Evolutionary conservation across 1,140 invertebrate genomes (phyloP), one percentile per base, ranked within the genome.

Genomic region (Zaprionus kolodkinae): DNA sequence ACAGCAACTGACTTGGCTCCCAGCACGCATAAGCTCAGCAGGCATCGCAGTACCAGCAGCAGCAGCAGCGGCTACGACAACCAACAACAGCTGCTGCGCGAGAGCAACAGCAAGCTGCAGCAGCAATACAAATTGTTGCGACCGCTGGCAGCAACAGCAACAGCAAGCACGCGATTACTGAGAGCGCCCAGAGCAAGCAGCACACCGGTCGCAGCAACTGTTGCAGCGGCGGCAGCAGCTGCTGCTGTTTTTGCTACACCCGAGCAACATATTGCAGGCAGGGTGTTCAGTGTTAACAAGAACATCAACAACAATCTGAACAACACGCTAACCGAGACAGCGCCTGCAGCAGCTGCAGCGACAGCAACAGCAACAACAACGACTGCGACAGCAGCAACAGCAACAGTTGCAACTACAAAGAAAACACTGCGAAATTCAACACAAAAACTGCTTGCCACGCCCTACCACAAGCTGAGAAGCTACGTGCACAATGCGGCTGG

Each of bases 401-500:
- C 45, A 43, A 61, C 87, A 38, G 61, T 76, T n/a, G 48, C 76
- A 59, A 76, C 83, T 6, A 76, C 80, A 2, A 89, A 72, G 43
- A 86, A 79, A 61, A 69, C 77, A 0, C 65, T 89, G 4, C 65
- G 91, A 30, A 91, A 84, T 52, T 89, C 80, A n/a, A 92, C 87
- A 25, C 76, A 80, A 12, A 86, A 75, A 38, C 63, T 92, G 30
- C 59, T 89, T 52, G 91, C 91, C 59, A 92, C 91, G 27, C 91
- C 91, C 25, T 92, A 83, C 48, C 84, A 86, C 67, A 79, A 89
- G 40, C 56, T 92, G 59, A 89, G 40, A 15, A 45, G 81, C 56
- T 92, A 92, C 60, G 84, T 92, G 17, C 79, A 91, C 0, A 92
- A 92, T 27, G 79, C 82, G 38, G 91, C 87, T 13, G 91, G 91